Conservation (phyloP, 1,140 invertebrate species). For the Panagrolaimus sp. region DNA sequence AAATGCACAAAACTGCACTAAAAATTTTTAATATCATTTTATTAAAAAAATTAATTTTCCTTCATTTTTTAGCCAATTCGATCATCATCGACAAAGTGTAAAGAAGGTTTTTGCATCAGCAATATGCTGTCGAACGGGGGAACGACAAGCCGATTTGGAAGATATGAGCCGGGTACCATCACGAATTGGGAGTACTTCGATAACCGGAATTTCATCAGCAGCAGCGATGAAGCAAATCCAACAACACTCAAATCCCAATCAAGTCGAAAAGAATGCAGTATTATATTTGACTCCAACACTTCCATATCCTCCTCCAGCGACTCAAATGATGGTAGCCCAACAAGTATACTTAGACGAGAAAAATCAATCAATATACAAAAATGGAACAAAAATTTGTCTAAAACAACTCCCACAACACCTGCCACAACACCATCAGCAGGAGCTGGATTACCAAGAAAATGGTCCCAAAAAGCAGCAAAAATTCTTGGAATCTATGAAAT, state of each 20-base stretch:
- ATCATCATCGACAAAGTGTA: not conserved
- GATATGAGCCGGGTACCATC: not conserved
- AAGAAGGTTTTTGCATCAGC: slow-evolving; percentile 3
- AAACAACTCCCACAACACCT: not conserved
- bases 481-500: not conserved
- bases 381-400: too few relatives aligned
- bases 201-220: not conserved
- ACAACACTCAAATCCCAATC: not conserved
- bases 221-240: not conserved
- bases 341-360: too few relatives aligned
- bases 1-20: too few relatives aligned
- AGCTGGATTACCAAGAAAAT: not conserved
- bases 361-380: too few relatives aligned
- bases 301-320: too few relatives aligned
- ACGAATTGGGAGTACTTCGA: too few relatives aligned
- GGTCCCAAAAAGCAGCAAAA: not conserved
- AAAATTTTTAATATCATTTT: too few relatives aligned
- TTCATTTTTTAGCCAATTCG: not conserved
- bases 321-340: too few relatives aligned
- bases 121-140: not conserved
- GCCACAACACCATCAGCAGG: not conserved
- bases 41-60: not conserved
- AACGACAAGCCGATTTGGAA: not conserved
- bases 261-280: not conserved
- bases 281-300: not conserved